Percentiles rank a stretch among this genome's conserved stretches.
phyloP scores from a whole-genome alignment of 64 coral and sea anemone species.

The Platygyra sinensis region DNA sequence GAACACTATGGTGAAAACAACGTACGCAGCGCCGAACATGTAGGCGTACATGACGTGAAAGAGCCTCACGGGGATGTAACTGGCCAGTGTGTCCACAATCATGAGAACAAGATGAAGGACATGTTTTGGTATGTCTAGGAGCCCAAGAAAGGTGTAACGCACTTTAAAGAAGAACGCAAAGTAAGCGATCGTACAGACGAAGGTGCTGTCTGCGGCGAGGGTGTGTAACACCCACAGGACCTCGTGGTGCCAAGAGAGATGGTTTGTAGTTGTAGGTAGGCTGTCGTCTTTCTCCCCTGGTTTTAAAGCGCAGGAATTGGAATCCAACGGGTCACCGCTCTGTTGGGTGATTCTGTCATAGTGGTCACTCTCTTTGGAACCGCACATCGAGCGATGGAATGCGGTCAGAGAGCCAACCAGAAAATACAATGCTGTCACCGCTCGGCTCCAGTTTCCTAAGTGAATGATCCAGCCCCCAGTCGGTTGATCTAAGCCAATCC shows the following conservation, averaged over 20 bases:
- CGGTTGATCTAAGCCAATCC: constrained; percentile 35
- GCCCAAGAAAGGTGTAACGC: background rate
- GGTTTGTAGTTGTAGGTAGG: background rate
- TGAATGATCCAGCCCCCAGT: constrained; percentile 34
- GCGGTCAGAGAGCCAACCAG: constrained; percentile 42
- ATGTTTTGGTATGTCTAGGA: constrained; percentile 35
- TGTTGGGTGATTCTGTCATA: background rate
- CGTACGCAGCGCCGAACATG: constrained; percentile 42
- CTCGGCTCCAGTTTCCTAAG: constrained; percentile 48
- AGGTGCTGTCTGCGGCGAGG: constrained; percentile 21
- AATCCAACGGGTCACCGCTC: background rate
- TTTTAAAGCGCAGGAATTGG: constrained; percentile 55
- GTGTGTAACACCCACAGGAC: constrained; percentile 61
- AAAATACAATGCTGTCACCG: constrained; percentile 47
- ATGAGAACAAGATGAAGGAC: constrained; percentile 25
- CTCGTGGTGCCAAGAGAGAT: constrained; percentile 54
- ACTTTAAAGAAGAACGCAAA: constrained; percentile 49
- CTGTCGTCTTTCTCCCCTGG: constrained; percentile 55
- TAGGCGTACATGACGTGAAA: constrained; percentile 63
- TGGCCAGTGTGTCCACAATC: constrained; percentile 33
- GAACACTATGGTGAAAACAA: constrained; percentile 51
- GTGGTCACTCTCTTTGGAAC: background rate
- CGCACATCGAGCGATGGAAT: constrained; percentile 29
- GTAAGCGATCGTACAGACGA: constrained; percentile 44
- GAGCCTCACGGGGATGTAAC: constrained; percentile 56